phyloP scores from a whole-genome alignment of 92 coral and sea anemone genomes.

The Epizoanthus scotinus region DNA sequence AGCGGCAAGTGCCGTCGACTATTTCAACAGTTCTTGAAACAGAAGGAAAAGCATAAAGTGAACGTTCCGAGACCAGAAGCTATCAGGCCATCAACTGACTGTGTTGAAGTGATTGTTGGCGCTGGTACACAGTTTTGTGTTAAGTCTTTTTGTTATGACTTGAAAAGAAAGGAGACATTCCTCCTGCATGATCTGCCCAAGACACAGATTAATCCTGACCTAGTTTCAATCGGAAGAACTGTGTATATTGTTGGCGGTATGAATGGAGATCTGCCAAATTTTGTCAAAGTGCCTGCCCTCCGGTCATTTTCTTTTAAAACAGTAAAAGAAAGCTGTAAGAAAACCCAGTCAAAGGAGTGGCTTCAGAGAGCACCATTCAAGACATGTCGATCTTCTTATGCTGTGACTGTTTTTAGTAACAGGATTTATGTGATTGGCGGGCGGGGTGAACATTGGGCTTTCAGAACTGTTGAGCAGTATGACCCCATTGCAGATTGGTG shows the following conservation, averaged over 20 bases:
- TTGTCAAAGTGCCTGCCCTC: slow-evolving; percentile 54
- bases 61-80: slow-evolving; percentile 16
- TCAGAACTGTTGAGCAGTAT: slow-evolving; percentile 75
- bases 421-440: slow-evolving; percentile 82
- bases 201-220: slow-evolving; percentile 56
- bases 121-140: slow-evolving; percentile 57
- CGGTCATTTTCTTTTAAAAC: slow-evolving; percentile 58
- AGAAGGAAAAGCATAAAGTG: slow-evolving; percentile 29
- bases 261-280: slow-evolving; percentile 56
- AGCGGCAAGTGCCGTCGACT: slow-evolving; percentile 32
- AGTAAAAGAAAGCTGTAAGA: slow-evolving; percentile 36
- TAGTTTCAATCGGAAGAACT: slow-evolving; percentile 60
- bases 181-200: slow-evolving; percentile 57
- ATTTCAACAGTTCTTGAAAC: slow-evolving; percentile 41
- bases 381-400: slow-evolving; percentile 54
- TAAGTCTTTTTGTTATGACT: slow-evolving; percentile 76
- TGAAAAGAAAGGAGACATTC: slow-evolving; percentile 57
- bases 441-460: slow-evolving; percentile 57
- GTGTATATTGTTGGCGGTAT: slow-evolving; percentile 75
- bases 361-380: slow-evolving; percentile 55
- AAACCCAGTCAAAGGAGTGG: slow-evolving; percentile 57
- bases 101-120: slow-evolving; percentile 40
- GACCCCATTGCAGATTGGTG: slow-evolving; percentile 59
- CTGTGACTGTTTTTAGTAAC: slow-evolving; percentile 55
- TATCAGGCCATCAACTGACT: slow-evolving; percentile 39